A percentile compares a stretch with the other conserved stretches of the same genome.
These are phyloP conservation scores for Mirza zaza DNA, from an alignment of 2,113 vertebrate species.

Conservation along the genomic window DNA sequence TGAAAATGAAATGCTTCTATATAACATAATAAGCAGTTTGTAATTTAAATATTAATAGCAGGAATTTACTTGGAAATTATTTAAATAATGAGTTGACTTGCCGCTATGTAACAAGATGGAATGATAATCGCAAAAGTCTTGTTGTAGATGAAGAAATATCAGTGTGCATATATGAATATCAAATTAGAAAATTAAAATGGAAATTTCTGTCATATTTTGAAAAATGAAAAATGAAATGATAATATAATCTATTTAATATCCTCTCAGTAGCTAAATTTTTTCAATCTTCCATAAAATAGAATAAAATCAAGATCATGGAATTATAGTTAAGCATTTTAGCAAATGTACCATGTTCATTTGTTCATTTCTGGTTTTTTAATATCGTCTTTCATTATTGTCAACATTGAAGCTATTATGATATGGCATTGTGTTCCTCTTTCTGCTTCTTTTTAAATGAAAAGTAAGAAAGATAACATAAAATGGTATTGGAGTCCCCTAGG, in stretches of 20 bases:
- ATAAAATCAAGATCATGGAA: not conserved
- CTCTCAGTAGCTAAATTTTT: not conserved
- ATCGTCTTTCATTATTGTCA: not conserved
- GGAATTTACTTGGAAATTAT: constrained; percentile 4
- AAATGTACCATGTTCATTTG: not conserved
- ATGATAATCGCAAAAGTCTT: constrained; percentile 31
- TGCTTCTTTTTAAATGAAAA: constrained; percentile 40
- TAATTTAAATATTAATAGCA: constrained; percentile 8
- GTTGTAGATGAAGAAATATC: constrained; percentile 43
- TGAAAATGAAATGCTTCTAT: not conserved
- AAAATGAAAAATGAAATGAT: not conserved
- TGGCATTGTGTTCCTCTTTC: not conserved
- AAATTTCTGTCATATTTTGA: constrained; percentile 21
- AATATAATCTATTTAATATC: not conserved
- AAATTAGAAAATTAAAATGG: constrained; percentile 34
- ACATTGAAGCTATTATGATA: not conserved
- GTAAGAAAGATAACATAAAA: constrained; percentile 16
- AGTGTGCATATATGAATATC: not conserved
- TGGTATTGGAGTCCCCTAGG: not conserved
- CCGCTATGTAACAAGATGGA: constrained; percentile 18
- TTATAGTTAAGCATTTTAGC: not conserved
- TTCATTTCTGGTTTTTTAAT: not conserved
- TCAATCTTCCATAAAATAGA: constrained; percentile 5
- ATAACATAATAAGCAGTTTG: not conserved
- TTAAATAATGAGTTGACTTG: not conserved